These are phyloP conservation scores for Theodoxus fluviatilis DNA, from an alignment of 2,888 invertebrate genomes.

Conservation along the genomic window DNA sequence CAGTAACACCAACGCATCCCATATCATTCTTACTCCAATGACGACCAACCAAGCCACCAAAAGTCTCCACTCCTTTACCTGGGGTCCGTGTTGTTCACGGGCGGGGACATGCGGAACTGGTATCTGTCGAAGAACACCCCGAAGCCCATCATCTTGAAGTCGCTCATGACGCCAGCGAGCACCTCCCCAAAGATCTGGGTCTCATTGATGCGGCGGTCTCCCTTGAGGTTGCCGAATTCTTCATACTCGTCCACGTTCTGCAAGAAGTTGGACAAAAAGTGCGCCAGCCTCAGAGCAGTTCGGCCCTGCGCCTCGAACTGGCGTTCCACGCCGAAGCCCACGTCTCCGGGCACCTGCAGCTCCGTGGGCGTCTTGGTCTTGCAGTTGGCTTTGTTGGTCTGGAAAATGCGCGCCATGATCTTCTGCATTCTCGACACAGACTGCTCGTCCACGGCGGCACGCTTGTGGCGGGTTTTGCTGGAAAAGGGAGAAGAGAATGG, in stretches of 20 bases:
- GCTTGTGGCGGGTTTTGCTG: constrained; percentile 43
- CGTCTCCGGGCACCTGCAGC: constrained; percentile 76
- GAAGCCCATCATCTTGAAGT: constrained; percentile 91
- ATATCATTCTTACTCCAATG: too few relatives aligned
- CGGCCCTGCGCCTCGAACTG: constrained; percentile 93
- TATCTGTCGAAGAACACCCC: constrained; percentile 91
- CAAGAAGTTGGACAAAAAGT: constrained; percentile 93
- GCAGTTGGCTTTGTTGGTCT: constrained; percentile 51
- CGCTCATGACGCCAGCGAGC: constrained; percentile 85
- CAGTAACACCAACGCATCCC: too few relatives aligned
- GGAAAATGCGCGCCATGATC: constrained; percentile 43
- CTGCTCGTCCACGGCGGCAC: constrained; percentile 53
- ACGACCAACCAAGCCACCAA: too few relatives aligned
- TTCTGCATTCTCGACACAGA: constrained; percentile 45
- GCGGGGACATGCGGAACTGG: constrained; percentile 79
- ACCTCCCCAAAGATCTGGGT: constrained; percentile 98
- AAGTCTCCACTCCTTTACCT: too few relatives aligned
- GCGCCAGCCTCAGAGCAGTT: constrained; percentile 93
- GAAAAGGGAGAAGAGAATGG: too few relatives aligned
- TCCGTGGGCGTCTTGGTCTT: constrained; percentile 44
- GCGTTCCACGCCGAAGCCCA: constrained; percentile 83
- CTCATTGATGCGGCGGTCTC: constrained; percentile 63
- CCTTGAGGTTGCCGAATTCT: constrained; percentile 62
- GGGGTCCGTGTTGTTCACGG: constrained; percentile 54
- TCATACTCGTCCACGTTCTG: constrained; percentile 71